Conservation (phyloP, 2,797 vertebrate genomes). For the Lophotriccus pileatus region DNA sequence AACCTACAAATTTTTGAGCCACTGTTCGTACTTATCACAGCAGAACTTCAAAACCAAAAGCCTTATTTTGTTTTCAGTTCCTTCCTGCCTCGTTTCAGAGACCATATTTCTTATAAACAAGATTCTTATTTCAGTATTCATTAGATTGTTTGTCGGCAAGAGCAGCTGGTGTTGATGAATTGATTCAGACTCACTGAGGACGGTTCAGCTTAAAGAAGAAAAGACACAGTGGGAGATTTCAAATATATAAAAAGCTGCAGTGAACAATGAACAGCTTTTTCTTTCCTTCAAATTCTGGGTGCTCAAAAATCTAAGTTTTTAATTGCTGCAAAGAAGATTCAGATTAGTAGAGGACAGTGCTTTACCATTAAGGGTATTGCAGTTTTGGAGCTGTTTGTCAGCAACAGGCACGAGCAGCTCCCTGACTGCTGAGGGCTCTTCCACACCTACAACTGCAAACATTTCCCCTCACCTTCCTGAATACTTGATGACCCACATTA, state of each 20-base stretch:
- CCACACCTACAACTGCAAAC: rapidly evolving
- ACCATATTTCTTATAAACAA: neutral
- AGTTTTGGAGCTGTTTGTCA: neutral
- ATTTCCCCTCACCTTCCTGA: neutral
- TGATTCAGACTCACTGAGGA: neutral
- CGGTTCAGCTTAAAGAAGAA: neutral
- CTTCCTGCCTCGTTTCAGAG: neutral
- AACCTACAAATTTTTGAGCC: neutral
- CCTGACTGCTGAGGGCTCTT: neutral
- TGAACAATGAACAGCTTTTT: neutral
- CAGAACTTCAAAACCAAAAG: neutral
- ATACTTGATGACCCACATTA: neutral
- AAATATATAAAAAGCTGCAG: neutral
- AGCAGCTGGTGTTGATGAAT: conserved; percentile 35
- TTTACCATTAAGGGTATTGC: neutral
- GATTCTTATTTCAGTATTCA: conserved; percentile 3
- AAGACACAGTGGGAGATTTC: neutral
- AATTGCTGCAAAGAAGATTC: neutral
- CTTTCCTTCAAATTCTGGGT: neutral
- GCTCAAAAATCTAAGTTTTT: neutral
- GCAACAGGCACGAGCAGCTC: rapidly evolving
- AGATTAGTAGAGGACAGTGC: neutral
- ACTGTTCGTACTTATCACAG: neutral
- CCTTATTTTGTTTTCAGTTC: neutral
- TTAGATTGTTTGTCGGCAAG: conserved; percentile 18